phyloP scores from a whole-genome alignment of 2,888 invertebrate species.

The Cataglyphis altisquamis region DNA sequence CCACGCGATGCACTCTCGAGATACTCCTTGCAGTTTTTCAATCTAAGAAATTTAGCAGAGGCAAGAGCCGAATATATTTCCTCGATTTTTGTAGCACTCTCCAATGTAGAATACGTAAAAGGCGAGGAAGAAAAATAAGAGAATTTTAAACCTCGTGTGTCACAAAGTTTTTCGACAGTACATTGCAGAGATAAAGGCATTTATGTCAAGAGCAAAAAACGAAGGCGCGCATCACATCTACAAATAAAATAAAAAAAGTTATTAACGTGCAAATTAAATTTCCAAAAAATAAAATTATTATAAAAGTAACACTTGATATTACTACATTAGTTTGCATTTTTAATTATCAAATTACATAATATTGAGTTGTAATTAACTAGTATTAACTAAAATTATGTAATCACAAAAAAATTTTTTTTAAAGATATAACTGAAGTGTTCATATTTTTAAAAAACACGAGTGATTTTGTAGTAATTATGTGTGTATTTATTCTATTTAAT shows the following conservation, averaged over 20 bases:
- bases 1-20: constrained; percentile 19
- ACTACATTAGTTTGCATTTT: background rate
- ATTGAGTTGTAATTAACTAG: background rate
- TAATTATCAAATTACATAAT: background rate
- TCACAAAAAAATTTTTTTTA: background rate
- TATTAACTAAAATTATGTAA: constrained; percentile 6
- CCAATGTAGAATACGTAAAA: background rate
- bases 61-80: background rate
- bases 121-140: constrained; percentile 5
- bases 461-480: background rate
- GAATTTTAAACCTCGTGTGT: background rate
- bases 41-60: constrained; percentile 34
- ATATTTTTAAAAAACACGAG: background rate
- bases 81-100: constrained; percentile 4
- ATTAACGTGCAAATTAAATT: background rate
- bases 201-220: background rate
- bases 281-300: background rate
- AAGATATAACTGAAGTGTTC: background rate
- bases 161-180: constrained; percentile 22
- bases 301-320: background rate
- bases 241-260: background rate
- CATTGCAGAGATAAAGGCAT: constrained; percentile 5
- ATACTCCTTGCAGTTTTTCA: constrained; percentile 31
- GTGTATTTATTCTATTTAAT: constrained; percentile 36
- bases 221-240: background rate